Base-by-base conservation (phyloP, 2,113 vertebrate genomes). In the Ochotona curzoniae region DNA sequence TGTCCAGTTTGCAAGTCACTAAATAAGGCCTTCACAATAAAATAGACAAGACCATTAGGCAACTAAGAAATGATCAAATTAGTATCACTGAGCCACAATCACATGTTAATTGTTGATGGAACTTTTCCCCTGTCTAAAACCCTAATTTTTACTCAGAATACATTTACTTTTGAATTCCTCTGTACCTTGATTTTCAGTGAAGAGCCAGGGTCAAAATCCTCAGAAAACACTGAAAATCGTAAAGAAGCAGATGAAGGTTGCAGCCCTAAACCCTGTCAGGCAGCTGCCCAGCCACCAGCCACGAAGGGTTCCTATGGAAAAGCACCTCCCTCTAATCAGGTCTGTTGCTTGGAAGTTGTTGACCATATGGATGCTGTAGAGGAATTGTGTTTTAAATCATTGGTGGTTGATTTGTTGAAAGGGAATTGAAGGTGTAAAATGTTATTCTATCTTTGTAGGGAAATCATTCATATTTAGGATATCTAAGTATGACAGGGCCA, bases 291-390 rank as follows among this genome's bases (percentile, higher is more conserved):
- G 95, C 97, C 97, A 97, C 71, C 96, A 91, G 97, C 89, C 96
- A 83, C 91, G 51, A 98, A 98, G 96, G 97, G 94, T 15, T 97
- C 98, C 71, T 98, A 98, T 18, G 93, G 92, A 96, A 99, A 99
- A 98, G 97, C 97, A 87, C 97, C 97, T 75, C 93, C 97, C 5
- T 98, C 98, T 90, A 99, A 99, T 92, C 99, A 99, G 99, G 99
- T 99, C 96, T 96, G 97, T 97, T 92, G 13, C 21, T 88, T n/a
- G 73, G 15, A 57, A 44, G 38, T 81, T 47, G 21, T 79, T 51
- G 8, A 64, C 82, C 44, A 49, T 93, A 20, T 7, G n/a, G 28
- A 57, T 64, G 28, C 7, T 90, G 12, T 71, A 21, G 20, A 44
- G 75, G 28, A 83, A n/a, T 82, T 66, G 60, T 35, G 83, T 7